These are phyloP conservation scores for Atta texana DNA, from an alignment of 1,140 invertebrate genomes.

Conservation along the genomic window DNA sequence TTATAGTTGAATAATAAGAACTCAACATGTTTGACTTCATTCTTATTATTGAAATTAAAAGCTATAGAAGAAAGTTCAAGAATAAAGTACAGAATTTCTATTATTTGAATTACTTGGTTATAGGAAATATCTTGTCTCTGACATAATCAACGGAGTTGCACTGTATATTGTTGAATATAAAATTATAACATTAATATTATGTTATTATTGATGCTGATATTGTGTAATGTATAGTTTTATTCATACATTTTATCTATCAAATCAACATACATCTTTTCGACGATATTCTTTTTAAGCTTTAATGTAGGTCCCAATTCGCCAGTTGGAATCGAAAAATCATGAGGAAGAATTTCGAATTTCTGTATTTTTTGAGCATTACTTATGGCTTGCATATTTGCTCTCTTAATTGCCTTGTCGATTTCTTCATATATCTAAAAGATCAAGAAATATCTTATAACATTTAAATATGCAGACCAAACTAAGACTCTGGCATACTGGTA, in stretches of 20 bases:
- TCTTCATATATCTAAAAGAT: conserved; percentile 88
- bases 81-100: too few relatives aligned
- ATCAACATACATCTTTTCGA: conserved; percentile 89
- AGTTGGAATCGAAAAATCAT: conserved; percentile 94
- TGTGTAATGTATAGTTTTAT: conserved; percentile 5
- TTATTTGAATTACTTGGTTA: too few relatives aligned
- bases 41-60: too few relatives aligned
- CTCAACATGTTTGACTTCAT: too few relatives aligned
- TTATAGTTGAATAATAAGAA: too few relatives aligned
- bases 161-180: too few relatives aligned
- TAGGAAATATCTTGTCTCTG: too few relatives aligned
- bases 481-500: neutral
- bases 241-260: conserved; percentile 90
- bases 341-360: conserved; percentile 95
- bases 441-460: conserved; percentile 39
- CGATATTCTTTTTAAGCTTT: conserved; percentile 92
- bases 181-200: too few relatives aligned
- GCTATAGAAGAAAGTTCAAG: too few relatives aligned
- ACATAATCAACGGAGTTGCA: too few relatives aligned
- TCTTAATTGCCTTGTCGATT: conserved; percentile 92
- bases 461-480: neutral
- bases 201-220: too few relatives aligned
- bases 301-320: conserved; percentile 96
- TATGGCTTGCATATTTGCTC: conserved; percentile 92
- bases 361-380: conserved; percentile 96